phyloP scores from a whole-genome alignment of 2,797 vertebrate genomes.

The Mormyrops attenuatus region DNA sequence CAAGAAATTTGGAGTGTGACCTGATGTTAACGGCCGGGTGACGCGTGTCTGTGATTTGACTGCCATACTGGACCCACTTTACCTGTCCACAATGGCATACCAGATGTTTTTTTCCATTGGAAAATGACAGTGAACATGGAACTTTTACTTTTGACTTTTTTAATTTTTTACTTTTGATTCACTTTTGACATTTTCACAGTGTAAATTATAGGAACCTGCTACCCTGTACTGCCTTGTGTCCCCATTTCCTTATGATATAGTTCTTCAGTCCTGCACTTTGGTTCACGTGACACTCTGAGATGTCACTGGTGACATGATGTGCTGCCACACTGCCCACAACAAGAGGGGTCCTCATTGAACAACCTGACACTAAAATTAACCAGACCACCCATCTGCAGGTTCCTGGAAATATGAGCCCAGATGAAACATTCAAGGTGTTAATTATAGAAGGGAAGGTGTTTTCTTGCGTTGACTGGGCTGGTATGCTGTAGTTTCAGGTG shows the following conservation, averaged over 20 bases:
- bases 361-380: background rate
- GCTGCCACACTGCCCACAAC: background rate
- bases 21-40: background rate
- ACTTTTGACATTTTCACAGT: background rate
- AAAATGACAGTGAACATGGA: background rate
- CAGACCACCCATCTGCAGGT: background rate
- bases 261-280: background rate
- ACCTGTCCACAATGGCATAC: background rate
- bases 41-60: background rate
- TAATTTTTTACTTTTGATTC: too few relatives aligned
- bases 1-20: background rate
- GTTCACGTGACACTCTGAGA: background rate
- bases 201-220: background rate
- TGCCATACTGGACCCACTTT: background rate
- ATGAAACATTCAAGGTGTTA: background rate
- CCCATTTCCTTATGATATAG: background rate
- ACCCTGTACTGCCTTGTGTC: background rate
- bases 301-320: background rate
- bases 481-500: background rate
- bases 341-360: background rate
- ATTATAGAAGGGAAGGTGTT: background rate
- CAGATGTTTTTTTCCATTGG: background rate
- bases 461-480: background rate
- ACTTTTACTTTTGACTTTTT: background rate
- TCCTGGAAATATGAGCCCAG: slow-evolving; percentile 1